Conservation (phyloP, 2,113 vertebrate genomes). For the Tupaia chinensis region DNA sequence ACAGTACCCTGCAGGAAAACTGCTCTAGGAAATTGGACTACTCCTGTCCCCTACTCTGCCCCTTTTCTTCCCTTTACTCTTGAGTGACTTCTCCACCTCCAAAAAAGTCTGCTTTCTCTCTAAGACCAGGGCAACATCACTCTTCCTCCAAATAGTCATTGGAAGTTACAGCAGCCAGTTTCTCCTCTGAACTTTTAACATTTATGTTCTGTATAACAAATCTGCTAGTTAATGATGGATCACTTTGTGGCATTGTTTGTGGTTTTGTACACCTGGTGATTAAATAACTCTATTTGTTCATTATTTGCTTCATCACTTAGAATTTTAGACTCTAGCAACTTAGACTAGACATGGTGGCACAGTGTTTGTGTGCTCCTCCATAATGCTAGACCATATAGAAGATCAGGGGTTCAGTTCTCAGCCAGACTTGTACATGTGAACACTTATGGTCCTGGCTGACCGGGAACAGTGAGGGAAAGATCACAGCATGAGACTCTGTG, state of each 20-base stretch:
- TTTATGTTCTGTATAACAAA: neutral
- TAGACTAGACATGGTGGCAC: neutral
- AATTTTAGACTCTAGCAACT: constrained; percentile 8
- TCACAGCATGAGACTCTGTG: too few relatives aligned
- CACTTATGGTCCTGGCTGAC: too few relatives aligned
- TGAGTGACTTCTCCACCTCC: neutral
- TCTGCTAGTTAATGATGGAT: neutral
- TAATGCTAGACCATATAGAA: too few relatives aligned
- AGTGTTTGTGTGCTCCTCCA: too few relatives aligned
- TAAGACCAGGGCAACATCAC: neutral
- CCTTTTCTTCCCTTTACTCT: neutral
- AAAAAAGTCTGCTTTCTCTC: neutral
- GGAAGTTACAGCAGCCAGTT: neutral
- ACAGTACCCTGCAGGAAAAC: neutral
- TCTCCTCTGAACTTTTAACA: neutral
- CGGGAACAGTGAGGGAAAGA: too few relatives aligned
- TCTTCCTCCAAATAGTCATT: neutral
- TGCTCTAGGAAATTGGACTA: neutral
- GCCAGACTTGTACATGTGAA: too few relatives aligned
- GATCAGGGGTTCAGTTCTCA: too few relatives aligned
- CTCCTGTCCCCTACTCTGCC: neutral
- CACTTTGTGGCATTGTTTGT: neutral
- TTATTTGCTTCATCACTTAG: neutral
- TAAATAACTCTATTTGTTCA: neutral
- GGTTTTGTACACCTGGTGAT: neutral